phyloP scores from a whole-genome alignment of 2,113 vertebrate species.

The Cromileptes altivelis region DNA sequence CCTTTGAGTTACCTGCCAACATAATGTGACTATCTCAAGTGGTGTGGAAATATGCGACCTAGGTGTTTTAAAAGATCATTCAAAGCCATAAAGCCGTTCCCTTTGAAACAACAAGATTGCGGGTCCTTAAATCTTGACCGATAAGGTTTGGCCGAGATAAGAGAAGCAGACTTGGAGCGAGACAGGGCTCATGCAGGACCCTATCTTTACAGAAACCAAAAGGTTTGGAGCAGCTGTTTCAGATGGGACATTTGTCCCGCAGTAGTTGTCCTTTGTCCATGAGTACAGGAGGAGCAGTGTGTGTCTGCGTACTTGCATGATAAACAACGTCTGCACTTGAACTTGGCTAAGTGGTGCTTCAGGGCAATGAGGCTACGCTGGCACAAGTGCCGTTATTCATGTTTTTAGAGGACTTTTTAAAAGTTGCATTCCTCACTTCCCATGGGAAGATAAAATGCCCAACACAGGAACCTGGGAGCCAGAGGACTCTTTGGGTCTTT shows the following conservation, averaged over 20 bases:
- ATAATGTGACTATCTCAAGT: slow-evolving; percentile 65
- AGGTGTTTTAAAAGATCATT: slow-evolving; percentile 80
- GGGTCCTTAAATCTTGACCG: slow-evolving; percentile 72
- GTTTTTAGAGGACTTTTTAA: slow-evolving; percentile 71
- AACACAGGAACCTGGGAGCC: slow-evolving; percentile 65
- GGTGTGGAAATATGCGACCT: slow-evolving; percentile 67
- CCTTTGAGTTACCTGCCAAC: slow-evolving; percentile 69
- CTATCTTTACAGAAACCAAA: slow-evolving; percentile 40
- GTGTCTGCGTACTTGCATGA: slow-evolving; percentile 39
- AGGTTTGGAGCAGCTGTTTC: slow-evolving; percentile 57
- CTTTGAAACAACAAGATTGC: slow-evolving; percentile 76
- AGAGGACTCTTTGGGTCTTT: slow-evolving; percentile 42
- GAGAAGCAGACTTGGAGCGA: slow-evolving; percentile 43
- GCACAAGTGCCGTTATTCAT: slow-evolving; percentile 68
- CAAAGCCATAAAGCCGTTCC: slow-evolving; percentile 74
- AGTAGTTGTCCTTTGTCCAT: slow-evolving; percentile 39
- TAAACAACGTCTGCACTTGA: slow-evolving; percentile 68
- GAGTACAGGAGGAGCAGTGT: slow-evolving; percentile 45
- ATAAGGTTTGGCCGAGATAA: slow-evolving; percentile 76
- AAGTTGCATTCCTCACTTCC: slow-evolving; percentile 76
- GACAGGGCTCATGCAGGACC: slow-evolving; percentile 9
- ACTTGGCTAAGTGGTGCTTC: slow-evolving; percentile 70
- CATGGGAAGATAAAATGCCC: slow-evolving; percentile 61
- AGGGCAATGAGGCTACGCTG: slow-evolving; percentile 40
- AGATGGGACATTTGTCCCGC: slow-evolving; percentile 49